phyloP scores from a whole-genome alignment of 2,797 vertebrate genomes.

The Sardinella longiceps region DNA sequence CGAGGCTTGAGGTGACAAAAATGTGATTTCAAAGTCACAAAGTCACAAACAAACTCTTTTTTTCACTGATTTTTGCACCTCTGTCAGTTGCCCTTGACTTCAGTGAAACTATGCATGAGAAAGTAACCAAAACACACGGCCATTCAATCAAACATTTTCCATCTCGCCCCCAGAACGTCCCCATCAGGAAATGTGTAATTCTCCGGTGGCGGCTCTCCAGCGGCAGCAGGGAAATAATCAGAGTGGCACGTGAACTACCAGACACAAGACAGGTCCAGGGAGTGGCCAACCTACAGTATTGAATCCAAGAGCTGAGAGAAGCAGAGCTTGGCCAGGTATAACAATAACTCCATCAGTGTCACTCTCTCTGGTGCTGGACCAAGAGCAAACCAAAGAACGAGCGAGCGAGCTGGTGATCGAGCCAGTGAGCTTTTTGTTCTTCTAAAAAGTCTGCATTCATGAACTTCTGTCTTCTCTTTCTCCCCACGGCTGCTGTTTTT shows the following conservation, averaged over 20 bases:
- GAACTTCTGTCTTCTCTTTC: slow-evolving; percentile 69
- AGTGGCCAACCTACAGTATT: not conserved
- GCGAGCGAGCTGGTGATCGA: not conserved
- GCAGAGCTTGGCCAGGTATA: not conserved
- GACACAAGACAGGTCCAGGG: not conserved
- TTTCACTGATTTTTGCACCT: not conserved
- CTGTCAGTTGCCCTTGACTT: not conserved
- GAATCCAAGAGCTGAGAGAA: not conserved
- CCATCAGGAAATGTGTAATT: not conserved
- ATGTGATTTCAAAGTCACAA: not conserved
- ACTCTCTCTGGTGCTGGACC: slow-evolving; percentile 30
- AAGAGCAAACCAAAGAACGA: not conserved
- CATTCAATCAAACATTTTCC: not conserved
- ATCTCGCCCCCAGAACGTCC: not conserved
- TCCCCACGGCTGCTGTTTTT: slow-evolving; percentile 64
- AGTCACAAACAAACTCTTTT: too few relatives aligned
- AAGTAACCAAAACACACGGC: not conserved
- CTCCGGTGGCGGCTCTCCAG: not conserved
- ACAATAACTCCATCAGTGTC: slow-evolving; percentile 37
- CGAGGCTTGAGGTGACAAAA: not conserved
- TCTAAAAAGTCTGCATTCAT: slow-evolving; percentile 65
- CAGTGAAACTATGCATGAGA: not conserved
- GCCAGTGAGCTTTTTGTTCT: slow-evolving; percentile 53
- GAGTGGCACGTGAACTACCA: not conserved
- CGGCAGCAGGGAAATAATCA: not conserved